Conservation (phyloP, 2,797 vertebrate species). For the Karalla daura region DNA sequence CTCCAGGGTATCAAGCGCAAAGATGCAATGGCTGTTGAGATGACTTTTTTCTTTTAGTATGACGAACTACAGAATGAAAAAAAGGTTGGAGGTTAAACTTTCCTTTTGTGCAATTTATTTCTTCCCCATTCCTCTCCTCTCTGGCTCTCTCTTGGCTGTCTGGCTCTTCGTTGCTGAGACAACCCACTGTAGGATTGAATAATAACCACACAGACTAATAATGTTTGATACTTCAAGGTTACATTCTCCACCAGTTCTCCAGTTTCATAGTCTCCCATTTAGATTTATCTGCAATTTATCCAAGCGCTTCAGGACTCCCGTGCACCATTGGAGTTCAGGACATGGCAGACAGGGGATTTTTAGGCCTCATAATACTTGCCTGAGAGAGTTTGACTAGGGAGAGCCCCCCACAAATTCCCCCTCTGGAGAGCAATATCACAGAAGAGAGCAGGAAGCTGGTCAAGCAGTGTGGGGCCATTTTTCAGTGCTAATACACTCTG, state of each 20-base stretch:
- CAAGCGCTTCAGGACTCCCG: conserved; percentile 40
- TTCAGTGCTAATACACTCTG: conserved; percentile 81
- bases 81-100: conserved; percentile 47
- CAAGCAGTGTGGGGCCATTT: conserved; percentile 74
- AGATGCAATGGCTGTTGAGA: conserved; percentile 58
- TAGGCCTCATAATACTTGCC: conserved; percentile 54
- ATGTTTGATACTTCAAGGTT: conserved; percentile 62
- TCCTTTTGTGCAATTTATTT: conserved; percentile 44
- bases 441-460: conserved; percentile 69
- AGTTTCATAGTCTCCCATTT: conserved; percentile 54
- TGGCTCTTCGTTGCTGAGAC: conserved; percentile 32
- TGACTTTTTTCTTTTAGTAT: conserved; percentile 66
- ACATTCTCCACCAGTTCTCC: conserved; percentile 31
- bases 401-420: conserved; percentile 49
- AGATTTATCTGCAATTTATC: conserved; percentile 68
- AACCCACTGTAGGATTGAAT: conserved; percentile 48
- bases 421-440: conserved; percentile 70
- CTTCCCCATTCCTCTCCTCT: conserved; percentile 2
- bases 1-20: conserved; percentile 56
- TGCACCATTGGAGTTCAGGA: conserved; percentile 48
- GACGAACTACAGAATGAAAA: conserved; percentile 61
- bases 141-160: background rate
- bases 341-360: conserved; percentile 43
- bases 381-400: conserved; percentile 54
- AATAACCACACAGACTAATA: conserved; percentile 53